Percentiles rank a stretch among this genome's conserved stretches.
These are phyloP conservation scores for Ursus arctos DNA, from an alignment of 2,113 vertebrate genomes.

Conservation along the genomic window DNA sequence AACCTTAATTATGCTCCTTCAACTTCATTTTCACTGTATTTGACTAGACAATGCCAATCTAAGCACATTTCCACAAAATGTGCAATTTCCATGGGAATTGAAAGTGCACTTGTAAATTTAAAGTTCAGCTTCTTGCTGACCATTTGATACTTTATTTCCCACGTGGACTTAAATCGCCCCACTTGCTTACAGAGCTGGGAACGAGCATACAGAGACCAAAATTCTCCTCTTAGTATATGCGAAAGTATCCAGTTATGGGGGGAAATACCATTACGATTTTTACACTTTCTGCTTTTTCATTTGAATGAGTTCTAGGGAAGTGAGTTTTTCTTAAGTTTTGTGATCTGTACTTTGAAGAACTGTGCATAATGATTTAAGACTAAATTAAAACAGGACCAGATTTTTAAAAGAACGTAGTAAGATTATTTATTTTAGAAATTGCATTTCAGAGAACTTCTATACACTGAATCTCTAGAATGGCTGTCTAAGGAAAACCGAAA, in stretches of 20 bases:
- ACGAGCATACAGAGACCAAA: slow-evolving; percentile 67
- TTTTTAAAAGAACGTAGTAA: slow-evolving; percentile 62
- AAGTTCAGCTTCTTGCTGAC: slow-evolving; percentile 86
- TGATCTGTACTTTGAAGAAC: slow-evolving; percentile 53
- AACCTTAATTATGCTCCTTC: slow-evolving; percentile 87
- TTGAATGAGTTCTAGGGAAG: slow-evolving; percentile 59
- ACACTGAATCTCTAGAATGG: background rate
- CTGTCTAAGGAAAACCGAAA: background rate
- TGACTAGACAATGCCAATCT: slow-evolving; percentile 85
- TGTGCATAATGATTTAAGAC: slow-evolving; percentile 57
- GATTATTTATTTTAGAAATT: slow-evolving; percentile 58
- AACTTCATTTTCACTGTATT: slow-evolving; percentile 85
- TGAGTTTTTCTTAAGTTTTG: slow-evolving; percentile 53
- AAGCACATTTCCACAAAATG: slow-evolving; percentile 88
- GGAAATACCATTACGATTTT: slow-evolving; percentile 35
- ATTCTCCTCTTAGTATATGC: background rate
- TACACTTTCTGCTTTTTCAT: slow-evolving; percentile 60
- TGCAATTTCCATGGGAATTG: slow-evolving; percentile 86
- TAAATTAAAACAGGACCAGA: slow-evolving; percentile 61
- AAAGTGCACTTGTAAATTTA: slow-evolving; percentile 82
- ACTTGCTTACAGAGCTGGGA: slow-evolving; percentile 67
- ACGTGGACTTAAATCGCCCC: slow-evolving; percentile 77
- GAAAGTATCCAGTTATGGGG: background rate
- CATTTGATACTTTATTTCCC: slow-evolving; percentile 79
- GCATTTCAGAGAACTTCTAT: slow-evolving; percentile 13